phyloP scores from a whole-genome alignment of 1,140 invertebrate genomes.

The Lordiphosa collinella region DNA sequence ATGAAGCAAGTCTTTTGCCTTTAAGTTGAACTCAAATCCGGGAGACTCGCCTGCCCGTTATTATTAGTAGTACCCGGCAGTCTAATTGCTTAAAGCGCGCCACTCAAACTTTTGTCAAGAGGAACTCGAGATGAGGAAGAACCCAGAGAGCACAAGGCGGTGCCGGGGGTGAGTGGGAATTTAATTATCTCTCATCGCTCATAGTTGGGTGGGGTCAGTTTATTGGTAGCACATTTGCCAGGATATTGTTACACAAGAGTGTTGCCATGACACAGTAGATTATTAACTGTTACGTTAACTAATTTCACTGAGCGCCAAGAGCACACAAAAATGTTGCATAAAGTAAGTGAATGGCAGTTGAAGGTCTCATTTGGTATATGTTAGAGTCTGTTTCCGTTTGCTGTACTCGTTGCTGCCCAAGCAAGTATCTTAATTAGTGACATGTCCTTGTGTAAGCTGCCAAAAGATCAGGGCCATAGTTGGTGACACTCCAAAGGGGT shows the following conservation, averaged over 20 bases:
- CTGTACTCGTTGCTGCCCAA: no score
- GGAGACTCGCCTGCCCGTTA: conserved; percentile 23
- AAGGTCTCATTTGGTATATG: no score
- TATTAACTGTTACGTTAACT: conserved; percentile 63
- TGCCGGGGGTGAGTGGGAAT: conserved; percentile 24
- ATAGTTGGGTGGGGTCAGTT: conserved; percentile 21
- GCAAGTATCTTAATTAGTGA: conserved; percentile 54
- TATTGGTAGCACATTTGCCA: conserved; percentile 8
- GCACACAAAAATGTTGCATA: conserved; percentile 31
- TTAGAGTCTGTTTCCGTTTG: no score
- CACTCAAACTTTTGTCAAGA: conserved; percentile 46
- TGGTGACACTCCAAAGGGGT: conserved; percentile 32
- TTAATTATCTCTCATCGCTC: conserved; percentile 65
- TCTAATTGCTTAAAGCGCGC: conserved; percentile 55
- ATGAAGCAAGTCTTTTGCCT: conserved; percentile 50
- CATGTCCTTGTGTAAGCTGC: conserved; percentile 14
- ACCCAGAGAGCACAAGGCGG: conserved; percentile 5
- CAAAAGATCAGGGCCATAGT: conserved; percentile 19
- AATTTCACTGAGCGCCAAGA: conserved; percentile 31
- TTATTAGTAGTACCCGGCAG: conserved; percentile 54
- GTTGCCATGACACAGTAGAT: conserved; percentile 51
- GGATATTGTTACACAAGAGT: conserved; percentile 45
- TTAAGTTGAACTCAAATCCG: conserved; percentile 4
- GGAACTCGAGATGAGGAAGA: background rate
- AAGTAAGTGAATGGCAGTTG: conserved; percentile 8